Evolutionary conservation across 2,797 vertebrate species (phyloP), one percentile per base, ranked within the genome.

Genomic region (Pipistrellus nathusii): DNA sequence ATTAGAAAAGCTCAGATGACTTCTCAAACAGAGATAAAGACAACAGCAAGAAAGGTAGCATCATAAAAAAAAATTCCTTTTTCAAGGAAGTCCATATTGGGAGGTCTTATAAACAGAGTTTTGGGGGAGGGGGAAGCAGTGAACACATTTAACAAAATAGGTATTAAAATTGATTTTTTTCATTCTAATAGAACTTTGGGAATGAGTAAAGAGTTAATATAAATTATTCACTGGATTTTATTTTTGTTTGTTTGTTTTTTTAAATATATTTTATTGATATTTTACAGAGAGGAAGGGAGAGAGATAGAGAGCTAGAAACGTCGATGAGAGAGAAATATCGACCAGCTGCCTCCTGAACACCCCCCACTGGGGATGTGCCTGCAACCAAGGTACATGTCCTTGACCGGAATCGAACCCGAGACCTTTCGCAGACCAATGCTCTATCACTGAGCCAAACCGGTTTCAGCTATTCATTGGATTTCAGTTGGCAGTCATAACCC

Each of bases 11-110:
- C 73, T 93, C 69, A 88, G 83, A 88, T 97, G 85, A 92, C 95
- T 97, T 95, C 90, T 92, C 93, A 93, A 41, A 92, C 55, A 94
- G 93, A 97, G 66, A 96, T 77, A 94, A 82, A 97, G 93, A 93
- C 77, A 94, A 81, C 80, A 66, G 92, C 95, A 96, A 97, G 90
- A 96, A 97, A 96, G 93, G 88, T 92, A 94, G 27, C 77, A 81
- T 48, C 38, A 51, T 23, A 9, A 44, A 44, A 44, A 38, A 17
- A 59, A 13, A 13, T 59, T 30, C 1, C 25, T 48, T 71, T 18
- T 75, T 75, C 30, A 81, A 87, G 92, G 87, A 46, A 94, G 69
- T 95, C 81, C 66, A 77, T 90, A 17, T 62, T 51, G 35, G 10
- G 68, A 88, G 48, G 59, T 30, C 53, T 83, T 93, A 55, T 11